Evolutionary conservation across 92 coral and sea anemone species (phyloP), one percentile per base, ranked within the genome.

Genomic region (Umimayanthus chanpuru): DNA sequence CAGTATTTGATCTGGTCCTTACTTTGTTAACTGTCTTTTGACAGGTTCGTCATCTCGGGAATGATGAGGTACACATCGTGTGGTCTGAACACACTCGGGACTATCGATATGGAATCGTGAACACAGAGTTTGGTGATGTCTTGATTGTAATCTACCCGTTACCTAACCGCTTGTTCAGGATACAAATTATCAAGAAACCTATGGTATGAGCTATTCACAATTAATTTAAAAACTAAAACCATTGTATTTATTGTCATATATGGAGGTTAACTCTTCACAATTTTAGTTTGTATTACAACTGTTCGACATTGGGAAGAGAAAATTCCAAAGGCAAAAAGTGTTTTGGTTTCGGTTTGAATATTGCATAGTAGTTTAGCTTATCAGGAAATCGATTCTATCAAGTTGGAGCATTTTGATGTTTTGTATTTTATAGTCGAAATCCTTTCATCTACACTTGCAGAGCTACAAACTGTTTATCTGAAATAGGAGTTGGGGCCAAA

Each of bases 51-150:
- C 99, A 97, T 85, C 95, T 97, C 36, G 99, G 99, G 29, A 97
- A 97, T 88, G 99, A 97, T 81, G 99, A 94, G 85, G 95, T 97
- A 29, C 98, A 96, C 78, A 97, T 97, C 40, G 99, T 97, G 39
- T 97, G 99, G 99, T 97, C 99, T 39, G 99, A 97, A 76, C 99
- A 97, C 85, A 91, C 91, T 38, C 90, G 99, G 20, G 99, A 95
- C 70, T 97, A 95, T 86, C 97, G 99, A 14, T 95, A 95, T 86
- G 99, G 99, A 29, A 97, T 97, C 41, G 98, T 97, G 41, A 97
- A 97, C 86, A 96, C 99, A 8, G 99, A 97, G 89, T 97, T 97
- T 90, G 99, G 98, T 15, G 98, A 93, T 53, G 99, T 97, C 3
- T 81, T 93, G 89, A 92, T 97, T 55, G 94, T 93, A 4, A 97